Evolutionary conservation across 2,888 invertebrate species (phyloP).

Genomic region (Idaea biselata): DNA sequence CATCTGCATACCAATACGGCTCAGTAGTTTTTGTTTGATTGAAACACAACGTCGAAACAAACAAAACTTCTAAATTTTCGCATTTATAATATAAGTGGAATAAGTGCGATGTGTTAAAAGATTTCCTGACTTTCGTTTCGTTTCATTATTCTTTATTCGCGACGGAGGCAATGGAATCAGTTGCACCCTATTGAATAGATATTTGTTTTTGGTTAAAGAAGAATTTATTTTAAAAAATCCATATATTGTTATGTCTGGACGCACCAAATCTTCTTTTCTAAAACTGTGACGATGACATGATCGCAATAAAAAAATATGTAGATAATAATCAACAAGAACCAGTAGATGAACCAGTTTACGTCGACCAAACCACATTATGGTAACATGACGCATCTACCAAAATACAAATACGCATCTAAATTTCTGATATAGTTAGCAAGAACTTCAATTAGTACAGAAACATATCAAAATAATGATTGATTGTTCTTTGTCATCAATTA

Average conservation of each 20-base stretch:
- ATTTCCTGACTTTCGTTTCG: too few relatives aligned
- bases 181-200: too few relatives aligned
- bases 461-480: background rate
- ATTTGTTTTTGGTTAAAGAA: too few relatives aligned
- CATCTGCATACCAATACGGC: too few relatives aligned
- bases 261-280: background rate
- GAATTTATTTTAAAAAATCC: too few relatives aligned
- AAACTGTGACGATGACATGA: conserved; percentile 28
- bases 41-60: too few relatives aligned
- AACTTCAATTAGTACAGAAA: background rate
- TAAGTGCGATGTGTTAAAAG: too few relatives aligned
- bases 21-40: too few relatives aligned
- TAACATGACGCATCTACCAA: conserved; percentile 65
- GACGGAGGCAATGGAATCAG: too few relatives aligned
- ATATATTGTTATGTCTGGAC: background rate
- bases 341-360: conserved; percentile 50
- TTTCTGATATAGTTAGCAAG: conserved; percentile 8
- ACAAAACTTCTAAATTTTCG: too few relatives aligned
- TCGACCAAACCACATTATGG: conserved; percentile 53
- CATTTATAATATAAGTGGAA: too few relatives aligned
- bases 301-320: conserved; percentile 34
- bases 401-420: conserved; percentile 35
- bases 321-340: conserved; percentile 51
- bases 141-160: too few relatives aligned
- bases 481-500: background rate